A percentile compares a stretch with the other conserved stretches of the same genome.
These are phyloP conservation scores for Eucriotettix oculatus DNA, from an alignment of 2,888 invertebrate genomes.

Conservation along the genomic window DNA sequence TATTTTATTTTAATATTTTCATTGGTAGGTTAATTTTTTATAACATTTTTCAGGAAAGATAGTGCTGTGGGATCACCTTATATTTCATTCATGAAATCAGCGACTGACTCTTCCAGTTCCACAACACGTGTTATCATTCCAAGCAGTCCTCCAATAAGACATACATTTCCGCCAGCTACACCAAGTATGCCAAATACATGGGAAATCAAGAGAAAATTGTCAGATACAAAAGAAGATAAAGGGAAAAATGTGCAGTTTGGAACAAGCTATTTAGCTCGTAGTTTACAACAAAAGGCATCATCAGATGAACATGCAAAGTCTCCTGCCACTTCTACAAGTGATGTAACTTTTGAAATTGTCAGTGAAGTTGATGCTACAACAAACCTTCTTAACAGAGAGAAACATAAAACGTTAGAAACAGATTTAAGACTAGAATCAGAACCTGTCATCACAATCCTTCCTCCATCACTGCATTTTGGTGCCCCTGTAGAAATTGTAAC, in stretches of 20 bases:
- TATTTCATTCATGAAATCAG: background rate
- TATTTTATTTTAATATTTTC: too few relatives aligned
- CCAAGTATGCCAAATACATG: background rate
- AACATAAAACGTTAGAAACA: background rate
- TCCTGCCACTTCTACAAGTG: background rate
- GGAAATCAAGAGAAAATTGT: background rate
- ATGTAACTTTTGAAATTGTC: background rate
- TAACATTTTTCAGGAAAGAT: background rate
- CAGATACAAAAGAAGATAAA: background rate
- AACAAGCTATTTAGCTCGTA: conserved; percentile 3
- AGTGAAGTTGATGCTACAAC: background rate
- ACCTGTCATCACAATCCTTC: background rate
- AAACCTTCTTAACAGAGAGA: background rate
- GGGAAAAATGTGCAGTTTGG: background rate
- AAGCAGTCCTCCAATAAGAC: conserved; percentile 4
- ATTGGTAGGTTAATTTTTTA: too few relatives aligned
- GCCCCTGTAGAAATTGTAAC: background rate
- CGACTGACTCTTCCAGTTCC: background rate
- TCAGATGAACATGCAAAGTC: background rate
- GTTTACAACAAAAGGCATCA: background rate
- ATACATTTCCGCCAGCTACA: conserved; percentile 1
- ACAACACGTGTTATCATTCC: conserved; percentile 3
- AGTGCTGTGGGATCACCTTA: background rate
- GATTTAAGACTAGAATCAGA: background rate
- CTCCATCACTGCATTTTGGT: background rate